Evolutionary conservation across 2,797 vertebrate species (phyloP).

Genomic region (Sebastes ruberrimus): DNA sequence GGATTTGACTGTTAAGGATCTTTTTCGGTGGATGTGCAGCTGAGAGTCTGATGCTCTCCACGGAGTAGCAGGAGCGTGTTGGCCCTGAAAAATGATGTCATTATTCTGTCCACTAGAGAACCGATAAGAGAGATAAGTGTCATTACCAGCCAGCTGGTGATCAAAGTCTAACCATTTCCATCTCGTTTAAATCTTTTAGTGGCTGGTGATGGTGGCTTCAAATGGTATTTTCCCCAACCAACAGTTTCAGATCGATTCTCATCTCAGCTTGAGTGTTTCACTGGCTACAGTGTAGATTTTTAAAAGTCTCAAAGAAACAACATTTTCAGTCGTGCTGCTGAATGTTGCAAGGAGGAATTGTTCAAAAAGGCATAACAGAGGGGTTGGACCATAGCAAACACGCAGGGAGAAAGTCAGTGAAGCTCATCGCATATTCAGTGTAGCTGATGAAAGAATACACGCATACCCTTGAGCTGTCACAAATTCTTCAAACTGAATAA

Average conservation of each 20-base stretch:
- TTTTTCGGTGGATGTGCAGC: slow-evolving; percentile 5
- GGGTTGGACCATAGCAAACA: slow-evolving; percentile 34
- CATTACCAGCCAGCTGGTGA: slow-evolving; percentile 65
- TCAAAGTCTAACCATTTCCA: slow-evolving; percentile 59
- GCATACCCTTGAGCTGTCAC: slow-evolving; percentile 40
- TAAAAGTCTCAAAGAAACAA: slow-evolving; percentile 37
- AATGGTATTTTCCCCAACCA: slow-evolving; percentile 29
- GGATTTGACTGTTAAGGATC: slow-evolving; percentile 42
- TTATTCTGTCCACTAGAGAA: slow-evolving; percentile 56
- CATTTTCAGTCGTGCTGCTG: slow-evolving; percentile 18
- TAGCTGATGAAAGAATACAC: slow-evolving; percentile 55
- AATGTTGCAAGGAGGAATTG: slow-evolving; percentile 35
- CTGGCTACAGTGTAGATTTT: slow-evolving; percentile 17
- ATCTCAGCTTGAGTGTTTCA: slow-evolving; percentile 50
- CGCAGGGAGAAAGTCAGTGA: slow-evolving; percentile 27
- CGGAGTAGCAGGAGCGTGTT: slow-evolving; percentile 8
- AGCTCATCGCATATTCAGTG: slow-evolving; percentile 40
- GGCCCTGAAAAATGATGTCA: slow-evolving; percentile 55
- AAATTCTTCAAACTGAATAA: slow-evolving; percentile 36
- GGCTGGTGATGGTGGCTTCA: slow-evolving; percentile 32
- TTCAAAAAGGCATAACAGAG: slow-evolving; percentile 34
- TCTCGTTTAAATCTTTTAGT: slow-evolving; percentile 57
- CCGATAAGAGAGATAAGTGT: slow-evolving; percentile 55
- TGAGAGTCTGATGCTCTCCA: slow-evolving; percentile 3
- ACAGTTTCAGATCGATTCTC: slow-evolving; percentile 51